A percentile compares a stretch with the other conserved stretches of the same genome.
Conservation (phyloP, 2,797 vertebrate genomes). For the Chelon auratus region DNA sequence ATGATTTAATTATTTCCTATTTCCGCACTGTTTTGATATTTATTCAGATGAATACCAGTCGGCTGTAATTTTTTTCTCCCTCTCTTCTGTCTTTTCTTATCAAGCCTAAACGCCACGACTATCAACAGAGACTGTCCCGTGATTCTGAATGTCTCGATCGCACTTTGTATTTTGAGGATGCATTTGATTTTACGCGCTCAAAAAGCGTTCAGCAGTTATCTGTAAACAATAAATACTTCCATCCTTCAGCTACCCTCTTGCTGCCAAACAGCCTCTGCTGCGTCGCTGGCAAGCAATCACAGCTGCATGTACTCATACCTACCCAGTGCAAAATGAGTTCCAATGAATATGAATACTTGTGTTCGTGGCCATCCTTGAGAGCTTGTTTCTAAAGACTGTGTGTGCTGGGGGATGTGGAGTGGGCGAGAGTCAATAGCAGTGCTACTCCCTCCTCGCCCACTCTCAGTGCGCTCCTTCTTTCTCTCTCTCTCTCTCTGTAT, state of each 20-base stretch:
- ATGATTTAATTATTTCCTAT: neutral
- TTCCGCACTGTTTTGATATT: neutral
- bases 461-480: slow-evolving; percentile 14
- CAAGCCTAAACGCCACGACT: neutral
- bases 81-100: neutral
- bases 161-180: neutral
- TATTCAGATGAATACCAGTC: no score
- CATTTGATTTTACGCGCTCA: slow-evolving; percentile 21
- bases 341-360: slow-evolving; percentile 39
- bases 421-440: slow-evolving; percentile 72
- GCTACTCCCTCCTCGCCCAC: slow-evolving; percentile 42
- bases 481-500: slow-evolving; percentile 57
- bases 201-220: slow-evolving; percentile 33
- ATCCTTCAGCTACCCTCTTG: neutral
- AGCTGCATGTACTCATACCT: slow-evolving; percentile 17
- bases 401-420: slow-evolving; percentile 50
- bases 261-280: slow-evolving; percentile 31
- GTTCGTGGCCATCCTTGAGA: slow-evolving; percentile 58
- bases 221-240: slow-evolving; percentile 28
- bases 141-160: neutral
- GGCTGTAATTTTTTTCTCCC: neutral
- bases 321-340: slow-evolving; percentile 30
- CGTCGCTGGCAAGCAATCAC: slow-evolving; percentile 16
- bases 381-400: slow-evolving; percentile 56
- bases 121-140: neutral